Evolutionary conservation across 2,113 vertebrate genomes (phyloP), one percentile per base, ranked within the genome.

Genomic region (Neolamprologus fasciatus): DNA sequence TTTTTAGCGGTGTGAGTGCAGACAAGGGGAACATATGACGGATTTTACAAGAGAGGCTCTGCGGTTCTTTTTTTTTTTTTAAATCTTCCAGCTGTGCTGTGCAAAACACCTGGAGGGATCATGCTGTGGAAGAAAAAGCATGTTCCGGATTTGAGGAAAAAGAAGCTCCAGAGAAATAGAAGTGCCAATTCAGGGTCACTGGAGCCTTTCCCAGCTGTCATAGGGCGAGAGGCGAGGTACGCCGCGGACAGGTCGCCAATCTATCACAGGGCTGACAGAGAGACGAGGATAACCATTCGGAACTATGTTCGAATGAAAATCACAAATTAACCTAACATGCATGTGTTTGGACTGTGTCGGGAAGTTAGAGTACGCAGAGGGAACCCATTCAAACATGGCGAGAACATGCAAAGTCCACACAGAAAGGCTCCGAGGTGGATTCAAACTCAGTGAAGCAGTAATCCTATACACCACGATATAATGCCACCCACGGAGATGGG

Each of bases 101-200:
- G 86, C 13, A 9, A 84, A 89, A 91, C 93, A 94, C 91, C 93
- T 95, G 93, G 81, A 54, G 85, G 76, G 90, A 13, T 76, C 86
- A 73, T 6, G 87, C 91, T 90, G 91, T 45, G 90, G 87, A 80
- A 86, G 55, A 79, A 81, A 85, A 89, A 79, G 86, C 80, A 33
- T 10, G 68, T 76, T 71, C 55, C n/a, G 42, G 21, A 78, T 33
- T 9, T 11, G 51, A 79, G 83, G 79, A 50, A 37, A 13, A 28
- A 55, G 51, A 71, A 42, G 23, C 19, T 51, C 10, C 9, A 28
- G 47, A 54, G 28, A 63, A 26, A 51, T 9, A 33, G 21, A 45
- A 28, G 13, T 14, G 26, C 14, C 68, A 73, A 47, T 45, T 73
- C 40, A 28, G 21, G 21, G 21, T 73, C 40, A 45, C 14, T 73